These are phyloP conservation scores for Clarias magur DNA, from an alignment of 2,113 vertebrate genomes.

Conservation along the genomic window DNA sequence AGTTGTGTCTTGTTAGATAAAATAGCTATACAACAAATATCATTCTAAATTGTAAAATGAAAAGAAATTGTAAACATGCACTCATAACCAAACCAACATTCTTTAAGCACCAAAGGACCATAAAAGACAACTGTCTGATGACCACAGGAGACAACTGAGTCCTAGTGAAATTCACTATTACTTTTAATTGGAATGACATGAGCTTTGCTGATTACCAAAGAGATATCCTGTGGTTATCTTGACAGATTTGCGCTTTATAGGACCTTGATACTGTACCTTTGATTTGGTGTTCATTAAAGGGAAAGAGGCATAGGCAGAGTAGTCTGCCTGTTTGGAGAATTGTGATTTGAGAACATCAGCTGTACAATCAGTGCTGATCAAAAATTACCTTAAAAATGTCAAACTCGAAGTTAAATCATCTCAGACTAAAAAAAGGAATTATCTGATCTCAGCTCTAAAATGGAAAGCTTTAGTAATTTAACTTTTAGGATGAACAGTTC, in stretches of 20 bases:
- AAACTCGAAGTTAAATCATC: conserved; percentile 18
- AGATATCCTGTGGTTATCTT: conserved; percentile 40
- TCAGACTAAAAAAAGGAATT: neutral
- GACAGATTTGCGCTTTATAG: conserved; percentile 40
- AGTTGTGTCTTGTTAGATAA: conserved; percentile 65
- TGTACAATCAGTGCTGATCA: conserved; percentile 20
- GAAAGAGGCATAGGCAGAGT: conserved; percentile 52
- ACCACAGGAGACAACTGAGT: conserved; percentile 43
- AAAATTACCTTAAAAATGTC: conserved; percentile 28
- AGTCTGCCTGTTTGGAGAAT: conserved; percentile 24
- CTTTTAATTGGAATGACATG: conserved; percentile 16
- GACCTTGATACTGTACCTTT: conserved; percentile 55
- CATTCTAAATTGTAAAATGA: conserved; percentile 62
- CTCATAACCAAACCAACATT: conserved; percentile 60
- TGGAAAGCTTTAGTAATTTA: conserved; percentile 19
- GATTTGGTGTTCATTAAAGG: conserved; percentile 69
- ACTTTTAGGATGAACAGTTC: conserved; percentile 2
- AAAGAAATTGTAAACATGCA: conserved; percentile 76
- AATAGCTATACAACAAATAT: conserved; percentile 72
- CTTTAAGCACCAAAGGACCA: conserved; percentile 58
- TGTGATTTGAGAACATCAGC: conserved; percentile 26
- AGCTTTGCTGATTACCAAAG: conserved; percentile 1
- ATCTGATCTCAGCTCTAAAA: conserved; percentile 19
- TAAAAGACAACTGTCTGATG: conserved; percentile 40
- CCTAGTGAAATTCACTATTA: conserved; percentile 32